Base-by-base conservation (phyloP, 1,140 invertebrate species). In the Drosophila erecta region DNA sequence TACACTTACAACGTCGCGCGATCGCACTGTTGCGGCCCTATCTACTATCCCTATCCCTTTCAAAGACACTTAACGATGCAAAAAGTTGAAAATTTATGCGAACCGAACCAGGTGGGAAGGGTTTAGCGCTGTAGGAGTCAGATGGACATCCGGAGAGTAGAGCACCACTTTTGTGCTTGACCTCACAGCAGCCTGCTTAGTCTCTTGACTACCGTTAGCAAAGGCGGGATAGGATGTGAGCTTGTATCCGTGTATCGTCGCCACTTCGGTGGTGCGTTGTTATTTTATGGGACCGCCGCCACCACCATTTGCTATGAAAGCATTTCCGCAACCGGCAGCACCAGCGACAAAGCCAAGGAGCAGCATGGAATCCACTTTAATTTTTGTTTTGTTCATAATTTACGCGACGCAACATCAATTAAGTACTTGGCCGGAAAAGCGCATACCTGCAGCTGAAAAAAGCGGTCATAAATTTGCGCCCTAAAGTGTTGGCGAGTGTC, bases 331-430 rank as follows among this genome's bases (percentile, higher is more conserved):
- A 90, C 84, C 85, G 84, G 73, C 61, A 69, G 46, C 40, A 40
- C 22, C 67, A 47, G 46, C 53, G 41, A 35, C 54, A 58, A 41
- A 51, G 66, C 56, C 65, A 78, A 71, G 66, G 51, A 54, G 54
- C 56, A 56, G 53, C 61, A 30, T 60, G 57, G 66, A 90, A 77
- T 90, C 84, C 85, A 89, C 85, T 89, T 89, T 89, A 89, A 89
- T 89, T 84, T 89, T 90, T 90, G 84, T 85, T 87, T 87, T 89
- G 84, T 90, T 89, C 90, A 89, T 89, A 90, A 90, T 89, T 89
- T 89, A 89, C 84, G 84, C 84, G 85, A 80, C 84, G 90, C 84
- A 89, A 89, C 84, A 89, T 89, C 84, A 89, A 89, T 89, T 89
- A 89, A 89, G 79, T 89, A 73, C 84, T 89, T 90, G 84, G 85